phyloP scores from a whole-genome alignment of 2,113 vertebrate genomes.

The Cynoglossus semilaevis region DNA sequence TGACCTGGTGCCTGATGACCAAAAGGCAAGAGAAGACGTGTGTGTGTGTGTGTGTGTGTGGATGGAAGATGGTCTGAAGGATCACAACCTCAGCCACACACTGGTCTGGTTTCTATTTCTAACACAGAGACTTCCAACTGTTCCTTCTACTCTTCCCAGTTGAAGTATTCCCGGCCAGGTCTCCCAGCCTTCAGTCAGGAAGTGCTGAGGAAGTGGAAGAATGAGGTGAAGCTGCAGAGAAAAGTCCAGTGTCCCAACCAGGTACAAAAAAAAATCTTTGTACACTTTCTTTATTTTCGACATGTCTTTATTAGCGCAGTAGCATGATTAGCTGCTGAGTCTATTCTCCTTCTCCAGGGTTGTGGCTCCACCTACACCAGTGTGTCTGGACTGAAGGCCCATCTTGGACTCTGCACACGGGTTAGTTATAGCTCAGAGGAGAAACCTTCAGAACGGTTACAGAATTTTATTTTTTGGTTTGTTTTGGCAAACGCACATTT shows the following conservation, averaged over 20 bases:
- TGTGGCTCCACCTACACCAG: slow-evolving; percentile 90
- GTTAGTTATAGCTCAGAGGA: too few relatives aligned
- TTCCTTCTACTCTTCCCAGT: slow-evolving; percentile 59
- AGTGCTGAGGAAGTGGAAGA: slow-evolving; percentile 91
- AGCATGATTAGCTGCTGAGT: too few relatives aligned
- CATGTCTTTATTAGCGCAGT: background rate
- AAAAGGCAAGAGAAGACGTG: slow-evolving; percentile 64
- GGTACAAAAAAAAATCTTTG: slow-evolving; percentile 67
- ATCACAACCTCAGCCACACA: too few relatives aligned
- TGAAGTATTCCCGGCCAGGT: slow-evolving; percentile 92
- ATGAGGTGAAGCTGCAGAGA: slow-evolving; percentile 89
- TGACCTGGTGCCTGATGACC: slow-evolving; percentile 91
- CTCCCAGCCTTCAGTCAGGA: slow-evolving; percentile 92
- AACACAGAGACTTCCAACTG: too few relatives aligned
- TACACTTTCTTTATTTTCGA: too few relatives aligned
- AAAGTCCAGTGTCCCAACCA: slow-evolving; percentile 92
- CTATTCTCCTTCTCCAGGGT: too few relatives aligned
- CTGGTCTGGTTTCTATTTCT: too few relatives aligned
- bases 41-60: too few relatives aligned
- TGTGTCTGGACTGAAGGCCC: slow-evolving; percentile 92
- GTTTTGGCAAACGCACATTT: too few relatives aligned
- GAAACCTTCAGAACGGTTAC: too few relatives aligned
- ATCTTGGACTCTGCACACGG: slow-evolving; percentile 88
- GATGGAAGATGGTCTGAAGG: too few relatives aligned
- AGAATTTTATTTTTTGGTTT: too few relatives aligned